Conservation (phyloP, 2,113 vertebrate genomes). For the Cariama cristata region DNA sequence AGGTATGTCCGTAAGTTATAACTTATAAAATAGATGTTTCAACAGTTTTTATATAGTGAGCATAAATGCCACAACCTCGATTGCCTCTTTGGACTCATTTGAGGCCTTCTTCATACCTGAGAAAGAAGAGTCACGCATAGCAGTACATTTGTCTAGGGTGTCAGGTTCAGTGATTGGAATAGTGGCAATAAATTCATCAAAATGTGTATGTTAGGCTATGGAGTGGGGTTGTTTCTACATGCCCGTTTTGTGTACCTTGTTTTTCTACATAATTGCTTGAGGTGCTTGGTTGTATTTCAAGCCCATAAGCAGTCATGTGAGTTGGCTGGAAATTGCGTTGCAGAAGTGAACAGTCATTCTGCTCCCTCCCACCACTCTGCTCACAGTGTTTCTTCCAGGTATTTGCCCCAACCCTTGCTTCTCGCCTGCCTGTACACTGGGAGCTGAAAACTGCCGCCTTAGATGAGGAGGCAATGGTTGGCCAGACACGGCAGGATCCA, state of each 20-base stretch:
- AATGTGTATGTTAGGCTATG: neutral
- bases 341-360: neutral
- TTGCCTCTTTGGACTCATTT: neutral
- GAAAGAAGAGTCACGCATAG: neutral
- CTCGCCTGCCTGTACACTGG: neutral
- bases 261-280: neutral
- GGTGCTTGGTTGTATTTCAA: neutral
- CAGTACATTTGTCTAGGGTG: neutral
- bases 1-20: neutral
- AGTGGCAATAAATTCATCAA: neutral
- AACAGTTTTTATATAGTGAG: neutral
- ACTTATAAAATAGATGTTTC: neutral
- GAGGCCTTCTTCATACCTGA: neutral
- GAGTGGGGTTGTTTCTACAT: neutral
- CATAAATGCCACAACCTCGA: neutral
- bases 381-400: neutral
- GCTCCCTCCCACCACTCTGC: fast-evolving
- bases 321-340: neutral
- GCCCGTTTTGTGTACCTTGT: neutral
- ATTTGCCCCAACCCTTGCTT: neutral
- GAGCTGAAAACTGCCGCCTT: neutral
- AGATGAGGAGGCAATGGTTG: neutral
- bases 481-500: neutral
- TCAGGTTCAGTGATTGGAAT: neutral
- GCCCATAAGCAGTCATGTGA: neutral